Percentiles rank a stretch among this genome's conserved stretches.
phyloP scores from a whole-genome alignment of 2,888 invertebrate genomes.

The Platycheirus rosarum region DNA sequence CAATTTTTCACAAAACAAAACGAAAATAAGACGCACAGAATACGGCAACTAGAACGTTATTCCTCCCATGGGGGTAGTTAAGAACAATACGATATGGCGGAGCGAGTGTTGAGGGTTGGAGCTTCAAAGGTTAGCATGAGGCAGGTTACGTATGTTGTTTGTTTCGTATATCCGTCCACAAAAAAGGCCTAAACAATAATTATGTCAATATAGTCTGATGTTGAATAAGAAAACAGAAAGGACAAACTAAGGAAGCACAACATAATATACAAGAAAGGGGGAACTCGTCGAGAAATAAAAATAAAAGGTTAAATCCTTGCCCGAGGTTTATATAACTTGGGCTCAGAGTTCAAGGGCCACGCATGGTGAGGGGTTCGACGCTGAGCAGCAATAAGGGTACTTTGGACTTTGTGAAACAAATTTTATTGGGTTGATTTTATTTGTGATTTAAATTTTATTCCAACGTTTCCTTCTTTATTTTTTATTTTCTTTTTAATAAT shows the following conservation, averaged over 20 bases:
- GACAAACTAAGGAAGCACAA: conserved; percentile 12
- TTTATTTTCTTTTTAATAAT: conserved; percentile 40
- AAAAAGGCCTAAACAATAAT: conserved; percentile 69
- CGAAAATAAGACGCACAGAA: conserved; percentile 48
- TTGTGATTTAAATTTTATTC: conserved; percentile 71
- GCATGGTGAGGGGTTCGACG: conserved; percentile 15
- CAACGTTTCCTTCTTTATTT: conserved; percentile 41
- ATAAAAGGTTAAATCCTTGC: conserved; percentile 72
- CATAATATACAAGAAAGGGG: conserved; percentile 7
- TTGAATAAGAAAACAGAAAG: conserved; percentile 18
- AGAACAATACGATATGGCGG: conserved; percentile 5
- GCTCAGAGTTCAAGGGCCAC: conserved; percentile 31
- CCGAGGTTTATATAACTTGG: conserved; percentile 69
- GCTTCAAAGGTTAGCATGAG: conserved; percentile 49
- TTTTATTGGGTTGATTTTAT: conserved; percentile 67
- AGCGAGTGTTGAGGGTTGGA: neutral
- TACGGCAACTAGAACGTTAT: conserved; percentile 57
- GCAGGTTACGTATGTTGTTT: conserved; percentile 54
- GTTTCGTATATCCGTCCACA: conserved; percentile 46
- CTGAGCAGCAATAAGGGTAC: conserved; percentile 30
- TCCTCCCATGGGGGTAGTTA: conserved; percentile 68
- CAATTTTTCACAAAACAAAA: conserved; percentile 64
- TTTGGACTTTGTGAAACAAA: conserved; percentile 53
- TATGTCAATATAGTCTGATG: conserved; percentile 66
- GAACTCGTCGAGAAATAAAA: too few species aligned